Evolutionary conservation across 2,888 invertebrate genomes (phyloP), one percentile per base, ranked within the genome.

Genomic region (Lobophora halterata): DNA sequence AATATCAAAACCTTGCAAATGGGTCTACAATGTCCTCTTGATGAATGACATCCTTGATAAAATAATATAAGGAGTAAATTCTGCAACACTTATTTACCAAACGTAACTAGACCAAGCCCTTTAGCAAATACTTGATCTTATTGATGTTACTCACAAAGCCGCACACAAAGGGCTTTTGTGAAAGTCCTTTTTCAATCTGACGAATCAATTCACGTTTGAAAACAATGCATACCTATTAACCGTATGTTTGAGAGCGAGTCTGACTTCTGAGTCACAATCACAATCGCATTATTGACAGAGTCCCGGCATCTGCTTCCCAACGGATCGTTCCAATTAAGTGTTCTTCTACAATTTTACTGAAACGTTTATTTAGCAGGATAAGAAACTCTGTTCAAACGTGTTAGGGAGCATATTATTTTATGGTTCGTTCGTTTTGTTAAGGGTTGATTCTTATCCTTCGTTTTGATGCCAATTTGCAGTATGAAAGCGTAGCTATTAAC

Each of bases 261-360:
- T n/a, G n/a, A n/a, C n/a, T n/a, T n/a, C n/a, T 56, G 57, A 62
- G 40, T 65, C 61, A 71, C 68, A 71, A 71, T 71, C 62, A 64
- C 69, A 73, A 71, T 71, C 64, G 65, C 65, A 63, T 74, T 75
- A 76, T 70, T 73, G 72, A 70, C 73, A 67, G 66, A 70, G 67
- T 66, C 55, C 60, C 61, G 55, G 59, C 73, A 70, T 70, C 72
- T 71, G 66, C 56, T 58, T 61, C 65, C 69, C 65, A 57, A 56
- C 64, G 63, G 64, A 69, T 68, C 65, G 61, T 46, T 58, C 73
- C 76, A 75, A 77, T 77, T 76, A 76, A 70, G 68, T 65, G 56
- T 58, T 61, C 42, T 31, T 36, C 42, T 32, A 36, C 57, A 58
- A 58, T 35, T 20, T 50, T 54, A 52, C 35, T 17, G 20, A 9